Evolutionary conservation across 2,797 vertebrate species (phyloP), one percentile per base, ranked within the genome.

Genomic region (Sebastes reedi): DNA sequence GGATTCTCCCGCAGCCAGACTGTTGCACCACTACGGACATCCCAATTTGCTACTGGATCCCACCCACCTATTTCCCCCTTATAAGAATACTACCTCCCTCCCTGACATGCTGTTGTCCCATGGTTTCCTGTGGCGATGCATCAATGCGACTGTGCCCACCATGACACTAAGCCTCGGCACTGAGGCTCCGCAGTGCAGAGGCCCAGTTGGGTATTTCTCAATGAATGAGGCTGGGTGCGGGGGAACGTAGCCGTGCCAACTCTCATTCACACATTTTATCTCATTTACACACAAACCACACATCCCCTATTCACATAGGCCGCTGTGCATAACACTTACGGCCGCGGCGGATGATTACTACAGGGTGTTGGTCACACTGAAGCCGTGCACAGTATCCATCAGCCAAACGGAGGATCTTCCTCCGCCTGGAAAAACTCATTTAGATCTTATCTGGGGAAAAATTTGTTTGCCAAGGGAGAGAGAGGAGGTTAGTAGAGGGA

Each of bases 371-470:
- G 90, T 87, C 68, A 72, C 89, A 71, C 85, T 67, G 83, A 84
- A 67, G 88, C 85, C 89, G 75, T 27, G 77, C 91, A 80, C 84
- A 60, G 90, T 84, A 95, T 95, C 93, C 93, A 93, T 95, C 95
- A 95, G 92, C 89, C 84, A 62, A 86, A 85, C 88, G 52, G 85
- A 92, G 87, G 88, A 90, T 93, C 93, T 89, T 87, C 80, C 92
- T 88, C 89, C 34, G 92, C 93, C 92, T 91, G 91, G 92, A 93
- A 95, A 95, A 95, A 95, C 95, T 95, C 94, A 96, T 96, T 96
- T 95, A 96, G 95, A 96, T 95, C 93, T 92, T 95, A 96, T 95
- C 95, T 94, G 89, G 92, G 91, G 89, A 90, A 94, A 95, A 95
- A 94, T 92, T 92, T 90, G 94, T 95, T 94, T 93, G 88, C 89